Evolutionary conservation across 2,113 vertebrate genomes (phyloP), one percentile per base, ranked within the genome.

Genomic region (Helogale parvula): DNA sequence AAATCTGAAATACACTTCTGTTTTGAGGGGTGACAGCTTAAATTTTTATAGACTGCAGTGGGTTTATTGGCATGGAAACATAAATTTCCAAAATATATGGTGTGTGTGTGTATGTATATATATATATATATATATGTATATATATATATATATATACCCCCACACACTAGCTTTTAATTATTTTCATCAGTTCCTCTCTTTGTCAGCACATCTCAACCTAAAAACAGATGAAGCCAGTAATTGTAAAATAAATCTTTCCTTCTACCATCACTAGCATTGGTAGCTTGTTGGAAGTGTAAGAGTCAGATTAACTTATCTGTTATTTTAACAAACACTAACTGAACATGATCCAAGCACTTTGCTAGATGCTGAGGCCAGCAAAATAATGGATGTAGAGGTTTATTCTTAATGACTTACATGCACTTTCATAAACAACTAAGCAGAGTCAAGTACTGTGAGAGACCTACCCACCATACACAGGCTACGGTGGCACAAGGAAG

Each of bases 31-130:
- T n/a, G 31, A n/a, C 38, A 90, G 15, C 5, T 90, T 85, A 83
- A 60, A 91, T 77, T 97, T 91, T 86, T 93, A 94, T 50, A 95
- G n/a, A 57, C 3, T 77, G 33, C 7, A 87, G 21, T 86, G 12
- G 29, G 33, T 66, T 63, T 80, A 91, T 7, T 85, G 35, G 35
- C n/a, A 79, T 68, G 16, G 71, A 97, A 94, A 88, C 38, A 88
- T 31, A 71, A 87, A 41, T 69, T 88, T 88, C 79, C 38, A 79
- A 90, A 79, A 90, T 63, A 95, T 50, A 89, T 14, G 45, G 3
- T 41, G 23, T 13, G 25, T 2, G 2, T 6, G 8, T n/a, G 19
- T 23, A 14, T 63, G 1, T 63, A 17, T 72, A 1, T 29, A 9
- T 47, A 4, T 60, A 27, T 8, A 2, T 5, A 35, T 27, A 38